Base-by-base conservation (phyloP, 1,140 invertebrate genomes). In the Musca vetustissima region DNA sequence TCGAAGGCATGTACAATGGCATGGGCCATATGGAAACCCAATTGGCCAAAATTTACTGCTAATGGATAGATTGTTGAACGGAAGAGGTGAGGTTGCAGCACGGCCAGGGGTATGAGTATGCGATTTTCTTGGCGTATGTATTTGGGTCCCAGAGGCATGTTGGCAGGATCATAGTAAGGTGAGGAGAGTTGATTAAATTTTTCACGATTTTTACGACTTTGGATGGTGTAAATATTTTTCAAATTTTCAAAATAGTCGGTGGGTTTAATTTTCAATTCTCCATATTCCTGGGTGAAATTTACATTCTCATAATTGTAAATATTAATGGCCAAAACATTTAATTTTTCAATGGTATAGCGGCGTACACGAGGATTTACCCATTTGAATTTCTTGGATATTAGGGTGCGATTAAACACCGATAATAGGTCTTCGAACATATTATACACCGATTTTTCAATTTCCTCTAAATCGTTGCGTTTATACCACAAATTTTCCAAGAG, bases 1-100 rank as follows among this genome's bases (percentile, higher is more conserved):
- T 43, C 36, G 36, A 43, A 43, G 36, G 36, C 36, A 13, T 43
- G 36, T 11, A 43, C 36, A 43, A 43, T 43, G 11, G 36, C 89
- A 72, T 91, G 89, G 13, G 89, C 89, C 78, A 91, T 86, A 4
- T 81, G 59, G 13, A 72, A 75, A 13, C 78, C 78, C 55, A 80
- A 36, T 0, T 78, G 80, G 36, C 73, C 75, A 47, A 78, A 80
- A 24, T 75, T 78, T 0, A 80, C 43, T 0, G 76, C 78, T 49
- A 75, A 73, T 3, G 78, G 78, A 19, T 80, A 80, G 13, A 75
- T 43, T 2, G 69, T 19, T 17, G 69, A 72, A 76, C 78, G 80
- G 14, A 80, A 72, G 47, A 73, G 76, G 0, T 66, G 74, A 0
- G 78, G 78, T 57, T 80, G 78, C 22, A 80, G 57, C 48, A 80